Base-by-base conservation (phyloP, 2,113 vertebrate genomes). In the Hiodon alosoides region DNA sequence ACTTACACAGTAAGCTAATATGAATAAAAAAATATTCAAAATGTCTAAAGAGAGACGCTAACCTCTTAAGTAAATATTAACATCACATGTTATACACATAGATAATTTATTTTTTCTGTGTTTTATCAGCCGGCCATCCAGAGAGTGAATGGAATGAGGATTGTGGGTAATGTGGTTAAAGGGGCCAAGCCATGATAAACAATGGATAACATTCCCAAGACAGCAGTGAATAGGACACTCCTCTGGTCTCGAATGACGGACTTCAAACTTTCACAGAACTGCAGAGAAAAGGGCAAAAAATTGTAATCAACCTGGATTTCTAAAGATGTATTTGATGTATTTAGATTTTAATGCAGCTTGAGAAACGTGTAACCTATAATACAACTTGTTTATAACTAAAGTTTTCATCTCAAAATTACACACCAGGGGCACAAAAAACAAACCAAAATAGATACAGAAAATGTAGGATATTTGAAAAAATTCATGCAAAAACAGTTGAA, bases 251-350 rank as follows among this genome's bases (percentile, higher is more conserved):
- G 93, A 81, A 99, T 93, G 77, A 95, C 86, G 16, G 87, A 94
- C 92, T 97, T 98, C 90, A 98, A 80, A n/a, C 80, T 87, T 80
- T 93, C 92, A 74, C 94, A 95, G 86, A 98, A 97, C 96, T 99
- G 89, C 5, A 69, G 79, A 65, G 4, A 16, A 73, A 78, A 17
- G 53, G 13, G 72, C 17, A 57, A 67, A 67, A n/a, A 54, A 10
- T 48, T 31, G 31, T 31, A 31, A 31, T 31, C 31, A 31, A 31
- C 31, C 31, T 31, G 31, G 31, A 31, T 31, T 31, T 31, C 31
- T 31, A 31, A 31, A 31, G 31, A 31, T 31, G 31, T 31, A 31
- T 31, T 31, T 31, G 31, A 31, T 31, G 31, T 31, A 31, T 31
- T 31, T 31, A 31, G 31, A 31, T 31, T 31, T 31, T 31, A 31